phyloP scores from a whole-genome alignment of 2,888 invertebrate genomes.

The Archaeoteleia sp. region DNA sequence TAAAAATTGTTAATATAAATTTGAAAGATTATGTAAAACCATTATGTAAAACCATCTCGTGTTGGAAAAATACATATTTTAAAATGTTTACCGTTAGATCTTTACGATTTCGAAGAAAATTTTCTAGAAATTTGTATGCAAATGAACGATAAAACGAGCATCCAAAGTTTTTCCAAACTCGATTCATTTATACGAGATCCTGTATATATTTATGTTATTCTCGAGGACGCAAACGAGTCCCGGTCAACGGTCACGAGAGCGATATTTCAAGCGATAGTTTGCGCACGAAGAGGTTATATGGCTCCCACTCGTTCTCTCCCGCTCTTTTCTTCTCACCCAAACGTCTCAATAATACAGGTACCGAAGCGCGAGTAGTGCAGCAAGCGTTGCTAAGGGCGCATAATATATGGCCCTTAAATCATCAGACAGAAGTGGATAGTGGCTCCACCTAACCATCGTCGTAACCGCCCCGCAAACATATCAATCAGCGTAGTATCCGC shows the following conservation, averaged over 20 bases:
- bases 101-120: too few relatives aligned
- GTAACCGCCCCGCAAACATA: conserved; percentile 73
- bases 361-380: conserved; percentile 60
- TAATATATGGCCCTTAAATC: conserved; percentile 75
- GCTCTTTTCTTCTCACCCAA: conserved; percentile 62
- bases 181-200: conserved; percentile 19
- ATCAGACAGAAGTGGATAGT: conserved; percentile 69
- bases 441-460: conserved; percentile 66
- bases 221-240: conserved; percentile 19
- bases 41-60: too few relatives aligned
- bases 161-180: neutral
- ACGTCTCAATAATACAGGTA: conserved; percentile 66
- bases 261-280: conserved; percentile 54
- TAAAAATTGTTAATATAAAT: too few relatives aligned
- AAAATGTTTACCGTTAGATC: too few relatives aligned
- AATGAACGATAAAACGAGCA: conserved; percentile 8
- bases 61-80: too few relatives aligned
- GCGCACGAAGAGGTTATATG: conserved; percentile 39
- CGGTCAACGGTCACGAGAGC: conserved; percentile 52
- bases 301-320: conserved; percentile 23
- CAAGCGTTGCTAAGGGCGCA: conserved; percentile 68
- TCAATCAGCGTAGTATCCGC: conserved; percentile 66
- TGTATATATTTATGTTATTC: conserved; percentile 32
- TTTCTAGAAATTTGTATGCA: conserved; percentile 34
- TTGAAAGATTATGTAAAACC: too few relatives aligned